Base-by-base conservation (phyloP, 2,888 invertebrate species). In the Pterostichus madidus region DNA sequence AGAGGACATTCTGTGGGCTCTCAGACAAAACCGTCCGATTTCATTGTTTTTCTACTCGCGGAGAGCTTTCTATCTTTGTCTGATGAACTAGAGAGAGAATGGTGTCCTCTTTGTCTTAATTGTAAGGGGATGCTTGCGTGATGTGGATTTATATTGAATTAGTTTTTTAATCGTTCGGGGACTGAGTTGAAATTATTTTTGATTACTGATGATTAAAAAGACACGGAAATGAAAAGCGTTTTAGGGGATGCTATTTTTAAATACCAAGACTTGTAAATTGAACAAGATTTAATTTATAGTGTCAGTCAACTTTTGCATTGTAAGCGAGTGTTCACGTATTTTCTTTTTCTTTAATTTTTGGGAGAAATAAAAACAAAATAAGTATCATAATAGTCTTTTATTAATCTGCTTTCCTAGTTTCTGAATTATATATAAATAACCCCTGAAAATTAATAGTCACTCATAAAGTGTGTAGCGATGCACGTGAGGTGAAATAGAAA, bases 141-240 rank as follows among this genome's bases (percentile, higher is more conserved):
- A 52, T 49, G 75, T 15, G 75, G 32, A 31, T 73, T 68, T 35
- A 39, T 75, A 75, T 75, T 75, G 52, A 75, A 75, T 75, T 75
- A 75, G 75, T 75, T 75, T 75, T 75, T 75, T 75, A 75, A 75
- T 75, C 52, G 75, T 17, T 24, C 75, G 17, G 75, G 75, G 75
- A 75, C 52, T 75, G 39, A 39, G 39, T 24, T 71, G 44, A 32
- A 71, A 71, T 71, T 71, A 71, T 71, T 71, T 64, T 59, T 59
- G 59, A 59, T 59, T 59, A 39, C 39, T 39, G 39, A 5, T 39
- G 39, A 39, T 39, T 39, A 39, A 39, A 39, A 24, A 24, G 24
- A 2, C 24, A 24, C 24, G 24, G 24, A 24, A 24, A 24, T 24
- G 1, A 24, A 24, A 24, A 24, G 24, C 24, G 1, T 46, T 46